These are phyloP conservation scores for Hydrolagus colliei DNA, from an alignment of 2,797 vertebrate genomes.

Conservation along the genomic window DNA sequence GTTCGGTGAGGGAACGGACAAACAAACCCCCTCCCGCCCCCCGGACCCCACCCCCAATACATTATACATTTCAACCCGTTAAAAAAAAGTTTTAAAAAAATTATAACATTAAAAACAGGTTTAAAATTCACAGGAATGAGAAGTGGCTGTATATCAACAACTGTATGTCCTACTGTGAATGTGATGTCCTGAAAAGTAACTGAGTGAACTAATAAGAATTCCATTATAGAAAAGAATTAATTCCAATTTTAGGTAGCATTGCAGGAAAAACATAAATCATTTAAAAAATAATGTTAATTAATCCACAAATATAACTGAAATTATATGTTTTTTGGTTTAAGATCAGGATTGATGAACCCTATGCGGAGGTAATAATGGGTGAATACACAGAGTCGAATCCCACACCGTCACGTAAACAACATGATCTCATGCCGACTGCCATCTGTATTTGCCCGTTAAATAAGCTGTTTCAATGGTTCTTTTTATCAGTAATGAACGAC, in stretches of 20 bases:
- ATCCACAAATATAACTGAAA: no score
- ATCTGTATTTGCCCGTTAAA: slow-evolving; percentile 19
- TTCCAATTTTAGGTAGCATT: background rate
- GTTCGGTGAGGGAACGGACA: no score
- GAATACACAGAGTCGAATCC: background rate
- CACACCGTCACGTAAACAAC: background rate
- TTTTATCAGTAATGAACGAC: slow-evolving; percentile 13
- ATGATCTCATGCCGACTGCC: slow-evolving; percentile 15
- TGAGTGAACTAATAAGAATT: background rate
- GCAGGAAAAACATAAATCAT: no score
- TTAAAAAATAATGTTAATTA: no score
- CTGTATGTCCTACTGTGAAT: background rate
- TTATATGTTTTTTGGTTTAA: no score
- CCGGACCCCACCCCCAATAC: background rate
- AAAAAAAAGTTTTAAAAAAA: background rate
- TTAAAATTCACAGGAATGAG: background rate
- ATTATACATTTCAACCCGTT: background rate
- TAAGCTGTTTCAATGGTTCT: background rate
- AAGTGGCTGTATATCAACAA: no score
- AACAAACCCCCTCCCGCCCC: no score
- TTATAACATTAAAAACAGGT: background rate
- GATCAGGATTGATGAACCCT: no score
- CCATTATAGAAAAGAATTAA: background rate
- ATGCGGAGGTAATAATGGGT: no score
- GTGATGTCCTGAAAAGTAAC: background rate